Percentiles rank a stretch among this genome's conserved stretches.
phyloP scores from a whole-genome alignment of 2,113 vertebrate genomes.

The Ophiodon elongatus region DNA sequence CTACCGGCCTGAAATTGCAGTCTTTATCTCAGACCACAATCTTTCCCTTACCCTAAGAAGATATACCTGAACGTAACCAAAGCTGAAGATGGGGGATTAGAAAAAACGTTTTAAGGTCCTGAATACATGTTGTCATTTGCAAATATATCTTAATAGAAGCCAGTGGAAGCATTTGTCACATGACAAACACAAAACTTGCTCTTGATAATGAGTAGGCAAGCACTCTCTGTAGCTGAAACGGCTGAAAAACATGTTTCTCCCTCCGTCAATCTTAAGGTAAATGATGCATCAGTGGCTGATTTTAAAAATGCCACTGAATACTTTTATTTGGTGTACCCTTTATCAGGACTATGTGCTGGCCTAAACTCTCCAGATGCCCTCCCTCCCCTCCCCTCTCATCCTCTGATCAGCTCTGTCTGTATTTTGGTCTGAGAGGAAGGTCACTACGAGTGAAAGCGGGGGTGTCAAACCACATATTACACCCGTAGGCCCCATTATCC shows the following conservation, averaged over 20 bases:
- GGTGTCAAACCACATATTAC: constrained; percentile 6
- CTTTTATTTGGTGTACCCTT: no score
- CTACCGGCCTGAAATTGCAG: background rate
- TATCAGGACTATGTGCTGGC: background rate
- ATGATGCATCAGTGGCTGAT: background rate
- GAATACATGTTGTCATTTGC: no score
- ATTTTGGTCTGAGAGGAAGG: constrained; percentile 4
- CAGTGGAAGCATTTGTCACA: no score
- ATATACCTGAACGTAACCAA: background rate
- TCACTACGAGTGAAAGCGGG: background rate
- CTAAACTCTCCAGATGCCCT: background rate
- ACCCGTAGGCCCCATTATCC: constrained; percentile 7
- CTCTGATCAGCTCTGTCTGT: background rate
- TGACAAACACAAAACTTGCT: no score
- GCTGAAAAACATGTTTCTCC: background rate
- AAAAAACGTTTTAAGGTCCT: no score
- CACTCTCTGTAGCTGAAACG: background rate
- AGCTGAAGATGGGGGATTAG: background rate
- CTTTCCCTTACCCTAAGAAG: background rate
- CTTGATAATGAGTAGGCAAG: background rate
- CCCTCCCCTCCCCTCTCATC: background rate
- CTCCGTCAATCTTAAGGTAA: background rate
- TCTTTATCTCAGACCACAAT: background rate
- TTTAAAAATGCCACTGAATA: no score
- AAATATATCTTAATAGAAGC: no score